phyloP scores from a whole-genome alignment of 2,888 invertebrate species.

The Orthosia gothica region DNA sequence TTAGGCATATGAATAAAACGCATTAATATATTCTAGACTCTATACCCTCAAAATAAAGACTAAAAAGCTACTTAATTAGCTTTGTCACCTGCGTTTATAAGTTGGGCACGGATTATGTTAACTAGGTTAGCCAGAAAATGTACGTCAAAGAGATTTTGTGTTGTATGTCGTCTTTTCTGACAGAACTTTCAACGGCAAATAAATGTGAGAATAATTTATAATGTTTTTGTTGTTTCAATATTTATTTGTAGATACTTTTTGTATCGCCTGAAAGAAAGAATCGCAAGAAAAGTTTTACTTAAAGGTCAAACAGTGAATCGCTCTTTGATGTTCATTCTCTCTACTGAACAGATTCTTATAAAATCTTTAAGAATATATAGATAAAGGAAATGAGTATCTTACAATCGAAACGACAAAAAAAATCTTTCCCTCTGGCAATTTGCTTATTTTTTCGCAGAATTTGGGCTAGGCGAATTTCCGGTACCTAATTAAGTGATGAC shows the following conservation, averaged over 20 bases:
- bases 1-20: constrained; percentile 19
- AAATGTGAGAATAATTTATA: constrained; percentile 45
- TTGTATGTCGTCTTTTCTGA: constrained; percentile 44
- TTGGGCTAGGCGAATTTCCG: background rate
- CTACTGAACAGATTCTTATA: background rate
- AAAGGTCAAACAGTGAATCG: constrained; percentile 12
- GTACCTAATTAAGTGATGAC: constrained; percentile 14
- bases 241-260: constrained; percentile 4
- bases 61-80: constrained; percentile 56
- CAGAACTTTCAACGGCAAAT: constrained; percentile 50
- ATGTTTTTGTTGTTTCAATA: constrained; percentile 40
- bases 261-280: background rate
- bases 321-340: constrained; percentile 18
- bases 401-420: background rate
- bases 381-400: constrained; percentile 16
- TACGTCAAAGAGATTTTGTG: constrained; percentile 65
- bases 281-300: constrained; percentile 1
- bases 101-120: constrained; percentile 60
- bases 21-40: constrained; percentile 46
- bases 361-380: background rate
- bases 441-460: constrained; percentile 14
- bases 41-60: constrained; percentile 47
- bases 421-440: background rate
- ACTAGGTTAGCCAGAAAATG: constrained; percentile 71
- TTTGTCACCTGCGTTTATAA: constrained; percentile 33